Evolutionary conservation across 1,140 invertebrate genomes (phyloP).

Genomic region (Pogonognathellus flavescens): DNA sequence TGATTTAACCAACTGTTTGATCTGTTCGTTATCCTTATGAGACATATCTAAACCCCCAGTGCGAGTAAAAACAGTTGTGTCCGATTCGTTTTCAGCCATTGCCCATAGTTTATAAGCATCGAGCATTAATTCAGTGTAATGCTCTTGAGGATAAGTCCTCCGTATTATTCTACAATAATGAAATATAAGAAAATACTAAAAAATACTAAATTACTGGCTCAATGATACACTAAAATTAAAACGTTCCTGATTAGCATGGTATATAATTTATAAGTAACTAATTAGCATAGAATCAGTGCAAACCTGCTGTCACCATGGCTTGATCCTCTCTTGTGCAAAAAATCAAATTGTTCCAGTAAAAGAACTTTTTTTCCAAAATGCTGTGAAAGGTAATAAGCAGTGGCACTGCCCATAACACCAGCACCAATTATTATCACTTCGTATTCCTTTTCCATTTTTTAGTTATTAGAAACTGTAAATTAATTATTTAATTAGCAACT

Average conservation of each 20-base stretch:
- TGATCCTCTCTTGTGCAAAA: constrained; percentile 61
- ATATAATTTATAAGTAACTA: too few relatives aligned
- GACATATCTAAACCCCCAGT: constrained; percentile 63
- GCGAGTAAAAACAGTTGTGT: constrained; percentile 55
- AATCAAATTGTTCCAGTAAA: constrained; percentile 65
- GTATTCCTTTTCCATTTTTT: constrained; percentile 37
- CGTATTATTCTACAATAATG: constrained; percentile 61
- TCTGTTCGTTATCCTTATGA: constrained; percentile 8
- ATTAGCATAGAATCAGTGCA: too few relatives aligned
- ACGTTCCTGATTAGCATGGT: neutral
- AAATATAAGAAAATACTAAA: neutral
- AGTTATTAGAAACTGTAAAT: too few relatives aligned
- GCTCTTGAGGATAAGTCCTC: constrained; percentile 60
- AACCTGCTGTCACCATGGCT: constrained; percentile 65
- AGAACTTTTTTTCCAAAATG: constrained; percentile 57
- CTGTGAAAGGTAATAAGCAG: constrained; percentile 61
- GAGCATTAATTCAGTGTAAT: constrained; percentile 61
- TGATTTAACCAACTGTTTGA: constrained; percentile 33
- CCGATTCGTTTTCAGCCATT: constrained; percentile 59
- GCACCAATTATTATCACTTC: constrained; percentile 60
- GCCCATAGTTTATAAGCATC: constrained; percentile 60
- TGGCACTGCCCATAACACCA: constrained; percentile 62
- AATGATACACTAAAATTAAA: constrained; percentile 3
- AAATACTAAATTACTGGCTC: neutral
- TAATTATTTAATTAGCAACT: too few relatives aligned